Percentiles rank a stretch among this genome's conserved stretches.
Conservation (phyloP, 2,888 invertebrate species). For the Gisinianus flammeolus region DNA sequence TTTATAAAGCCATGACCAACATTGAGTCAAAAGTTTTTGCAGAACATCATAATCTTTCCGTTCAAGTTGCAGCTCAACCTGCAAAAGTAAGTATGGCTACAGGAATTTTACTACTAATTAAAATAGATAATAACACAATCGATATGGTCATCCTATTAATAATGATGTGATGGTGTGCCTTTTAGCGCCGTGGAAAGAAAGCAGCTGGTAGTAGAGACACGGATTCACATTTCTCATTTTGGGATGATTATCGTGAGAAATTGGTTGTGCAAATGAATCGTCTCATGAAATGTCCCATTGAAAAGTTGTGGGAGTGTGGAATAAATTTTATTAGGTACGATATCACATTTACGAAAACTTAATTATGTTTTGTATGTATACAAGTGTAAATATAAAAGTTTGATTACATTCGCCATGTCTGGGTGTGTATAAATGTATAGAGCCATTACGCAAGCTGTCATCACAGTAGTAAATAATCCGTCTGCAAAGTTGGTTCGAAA, state of each 20-base stretch:
- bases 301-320: conserved; percentile 33
- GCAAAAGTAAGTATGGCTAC: conserved; percentile 3
- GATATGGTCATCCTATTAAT: not conserved
- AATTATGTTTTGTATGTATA: not conserved
- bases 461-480: conserved; percentile 47
- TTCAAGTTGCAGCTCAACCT: conserved; percentile 26
- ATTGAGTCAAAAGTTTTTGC: conserved; percentile 45
- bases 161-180: no score
- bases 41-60: conserved; percentile 35
- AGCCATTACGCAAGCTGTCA: conserved; percentile 50
- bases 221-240: conserved; percentile 27
- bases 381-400: not conserved
- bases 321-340: conserved; percentile 27
- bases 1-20: conserved; percentile 48
- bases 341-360: no score
- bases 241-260: conserved; percentile 26
- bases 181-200: conserved; percentile 29
- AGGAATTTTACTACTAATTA: not conserved
- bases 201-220: not conserved
- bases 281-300: conserved; percentile 23
- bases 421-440: conserved; percentile 26
- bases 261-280: conserved; percentile 24
- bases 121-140: not conserved
- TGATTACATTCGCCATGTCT: not conserved
- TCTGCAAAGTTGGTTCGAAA: conserved; percentile 37